phyloP scores from a whole-genome alignment of 2,797 vertebrate species.

The Fundulus diaphanus region DNA sequence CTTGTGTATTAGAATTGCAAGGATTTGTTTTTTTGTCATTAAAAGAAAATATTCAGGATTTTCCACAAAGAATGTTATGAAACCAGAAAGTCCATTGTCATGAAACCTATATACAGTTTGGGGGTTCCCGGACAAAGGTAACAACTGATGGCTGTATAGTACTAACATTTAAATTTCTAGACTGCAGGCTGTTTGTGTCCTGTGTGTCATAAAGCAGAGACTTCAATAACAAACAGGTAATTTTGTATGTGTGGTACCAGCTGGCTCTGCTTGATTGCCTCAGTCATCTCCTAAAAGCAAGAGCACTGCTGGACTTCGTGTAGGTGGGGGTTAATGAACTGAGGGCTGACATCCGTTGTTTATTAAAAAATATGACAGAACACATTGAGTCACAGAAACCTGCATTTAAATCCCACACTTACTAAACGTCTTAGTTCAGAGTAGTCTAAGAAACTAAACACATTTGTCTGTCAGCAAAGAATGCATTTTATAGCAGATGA shows the following conservation, averaged over 20 bases:
- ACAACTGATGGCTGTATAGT: too few species aligned
- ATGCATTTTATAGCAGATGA: not conserved
- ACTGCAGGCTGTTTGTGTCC: not conserved
- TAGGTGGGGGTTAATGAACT: not conserved
- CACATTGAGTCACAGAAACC: not conserved
- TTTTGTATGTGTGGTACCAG: not conserved
- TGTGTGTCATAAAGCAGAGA: not conserved
- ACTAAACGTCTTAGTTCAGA: not conserved
- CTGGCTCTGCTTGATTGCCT: constrained; percentile 1
- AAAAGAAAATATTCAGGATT: not conserved
- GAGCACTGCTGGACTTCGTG: not conserved
- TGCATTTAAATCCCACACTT: constrained; percentile 1
- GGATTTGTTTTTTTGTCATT: not conserved
- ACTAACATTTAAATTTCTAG: not conserved
- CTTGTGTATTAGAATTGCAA: too few species aligned
- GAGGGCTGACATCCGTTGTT: not conserved
- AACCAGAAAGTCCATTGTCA: not conserved
- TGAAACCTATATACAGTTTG: too few species aligned
- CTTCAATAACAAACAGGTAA: not conserved
- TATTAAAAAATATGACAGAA: not conserved
- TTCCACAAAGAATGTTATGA: not conserved
- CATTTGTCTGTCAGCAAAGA: not conserved
- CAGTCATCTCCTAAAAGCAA: constrained; percentile 1
- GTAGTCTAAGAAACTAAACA: not conserved
- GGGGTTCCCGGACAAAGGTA: too few species aligned